Evolutionary conservation across 2,113 vertebrate genomes (phyloP).

Genomic region (Eudyptes chrysolophus): DNA sequence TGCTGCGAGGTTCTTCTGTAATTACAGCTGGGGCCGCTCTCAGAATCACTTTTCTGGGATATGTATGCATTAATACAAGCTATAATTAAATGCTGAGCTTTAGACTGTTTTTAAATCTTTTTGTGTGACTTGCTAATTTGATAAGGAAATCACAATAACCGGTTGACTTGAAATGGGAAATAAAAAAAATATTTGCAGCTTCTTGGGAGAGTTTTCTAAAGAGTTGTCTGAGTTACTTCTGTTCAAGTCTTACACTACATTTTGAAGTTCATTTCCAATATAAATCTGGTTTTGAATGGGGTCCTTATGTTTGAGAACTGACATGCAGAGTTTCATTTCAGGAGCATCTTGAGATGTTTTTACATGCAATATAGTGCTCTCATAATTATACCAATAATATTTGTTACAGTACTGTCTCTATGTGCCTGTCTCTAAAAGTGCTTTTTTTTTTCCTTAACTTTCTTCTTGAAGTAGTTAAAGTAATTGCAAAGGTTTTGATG

Average conservation of each 20-base stretch:
- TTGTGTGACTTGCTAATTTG: neutral
- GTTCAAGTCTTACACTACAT: neutral
- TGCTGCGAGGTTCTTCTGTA: slow-evolving; percentile 17
- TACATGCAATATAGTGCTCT: neutral
- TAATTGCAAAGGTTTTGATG: neutral
- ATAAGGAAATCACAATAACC: neutral
- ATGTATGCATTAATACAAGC: neutral
- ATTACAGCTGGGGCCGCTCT: slow-evolving; percentile 29
- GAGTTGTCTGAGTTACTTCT: neutral
- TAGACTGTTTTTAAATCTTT: neutral
- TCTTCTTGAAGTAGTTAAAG: neutral
- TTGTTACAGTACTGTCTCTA: neutral
- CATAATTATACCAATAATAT: neutral
- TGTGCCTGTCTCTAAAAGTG: neutral
- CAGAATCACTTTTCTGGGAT: slow-evolving; percentile 7
- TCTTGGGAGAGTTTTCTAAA: neutral
- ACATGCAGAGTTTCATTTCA: neutral
- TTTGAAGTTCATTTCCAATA: neutral
- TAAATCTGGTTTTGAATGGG: neutral
- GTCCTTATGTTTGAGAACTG: neutral
- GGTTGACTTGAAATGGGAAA: neutral
- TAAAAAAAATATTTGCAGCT: neutral
- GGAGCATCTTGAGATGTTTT: neutral
- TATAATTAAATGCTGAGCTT: neutral
- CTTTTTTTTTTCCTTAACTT: neutral